Percentiles rank a stretch among this genome's conserved stretches.
phyloP scores from a whole-genome alignment of 1,140 invertebrate genomes.

The Augochlora pura region DNA sequence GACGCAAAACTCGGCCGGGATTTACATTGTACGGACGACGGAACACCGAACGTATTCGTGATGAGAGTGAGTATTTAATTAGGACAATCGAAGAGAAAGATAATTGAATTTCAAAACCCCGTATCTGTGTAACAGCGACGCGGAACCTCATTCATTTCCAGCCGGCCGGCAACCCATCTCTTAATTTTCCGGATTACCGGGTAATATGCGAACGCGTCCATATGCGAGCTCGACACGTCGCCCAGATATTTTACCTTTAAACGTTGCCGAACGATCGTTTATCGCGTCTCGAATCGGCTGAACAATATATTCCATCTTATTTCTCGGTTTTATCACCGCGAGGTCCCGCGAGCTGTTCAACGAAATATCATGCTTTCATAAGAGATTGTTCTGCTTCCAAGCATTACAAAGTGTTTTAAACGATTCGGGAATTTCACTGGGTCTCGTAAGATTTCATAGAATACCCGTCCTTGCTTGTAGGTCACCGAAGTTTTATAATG shows the following conservation, averaged over 20 bases:
- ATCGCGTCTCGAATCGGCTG: neutral
- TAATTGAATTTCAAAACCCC: slow-evolving; percentile 73
- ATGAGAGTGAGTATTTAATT: slow-evolving; percentile 73
- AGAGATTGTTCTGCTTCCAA: neutral
- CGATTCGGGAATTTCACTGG: too few relatives aligned
- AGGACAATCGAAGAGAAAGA: slow-evolving; percentile 64
- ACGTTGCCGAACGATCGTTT: neutral
- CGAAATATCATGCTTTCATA: neutral
- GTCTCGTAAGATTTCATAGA: too few relatives aligned
- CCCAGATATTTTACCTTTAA: neutral
- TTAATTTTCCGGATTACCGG: slow-evolving; percentile 69
- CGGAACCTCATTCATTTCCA: slow-evolving; percentile 60
- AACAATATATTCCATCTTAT: neutral
- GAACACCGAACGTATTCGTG: slow-evolving; percentile 37
- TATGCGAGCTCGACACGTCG: neutral
- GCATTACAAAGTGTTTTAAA: too few relatives aligned
- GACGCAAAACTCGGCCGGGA: slow-evolving; percentile 56
- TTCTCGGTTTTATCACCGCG: neutral
- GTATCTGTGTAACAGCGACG: slow-evolving; percentile 55
- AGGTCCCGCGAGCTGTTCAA: neutral
- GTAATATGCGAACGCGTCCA: slow-evolving; percentile 65
- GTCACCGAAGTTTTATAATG: too few relatives aligned
- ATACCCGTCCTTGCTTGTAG: too few relatives aligned
- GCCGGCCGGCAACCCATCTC: slow-evolving; percentile 58
- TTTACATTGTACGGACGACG: slow-evolving; percentile 46